Conservation (phyloP, 2,113 vertebrate species). For the Probosciger aterrimus region DNA sequence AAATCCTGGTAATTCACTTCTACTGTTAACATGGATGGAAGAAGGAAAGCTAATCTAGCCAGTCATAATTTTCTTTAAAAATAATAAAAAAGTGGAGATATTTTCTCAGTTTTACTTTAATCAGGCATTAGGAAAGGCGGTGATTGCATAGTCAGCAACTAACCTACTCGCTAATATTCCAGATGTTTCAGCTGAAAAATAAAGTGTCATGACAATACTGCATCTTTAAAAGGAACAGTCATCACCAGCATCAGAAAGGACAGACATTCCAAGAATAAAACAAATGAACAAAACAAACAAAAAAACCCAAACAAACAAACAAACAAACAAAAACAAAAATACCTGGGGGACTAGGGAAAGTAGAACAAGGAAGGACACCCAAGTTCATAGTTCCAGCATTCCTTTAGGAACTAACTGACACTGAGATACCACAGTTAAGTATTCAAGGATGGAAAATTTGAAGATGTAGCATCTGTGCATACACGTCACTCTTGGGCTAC, state of each 20-base stretch:
- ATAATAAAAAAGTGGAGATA: background rate
- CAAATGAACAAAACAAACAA: background rate
- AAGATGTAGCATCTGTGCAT: background rate
- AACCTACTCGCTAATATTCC: background rate
- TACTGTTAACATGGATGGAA: background rate
- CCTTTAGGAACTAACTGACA: background rate
- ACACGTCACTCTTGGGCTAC: background rate
- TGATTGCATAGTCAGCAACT: background rate
- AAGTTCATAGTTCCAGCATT: background rate
- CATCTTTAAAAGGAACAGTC: background rate
- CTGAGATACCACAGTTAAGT: background rate
- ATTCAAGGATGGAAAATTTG: background rate
- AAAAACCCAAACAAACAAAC: background rate
- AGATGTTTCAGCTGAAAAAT: background rate
- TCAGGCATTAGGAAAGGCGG: background rate
- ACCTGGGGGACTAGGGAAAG: background rate
- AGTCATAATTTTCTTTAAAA: background rate
- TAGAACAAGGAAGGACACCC: background rate
- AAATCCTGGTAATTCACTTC: background rate
- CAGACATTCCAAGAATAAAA: background rate
- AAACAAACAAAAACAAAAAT: background rate
- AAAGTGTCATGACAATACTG: background rate
- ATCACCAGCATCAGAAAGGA: background rate
- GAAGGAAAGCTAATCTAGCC: background rate
- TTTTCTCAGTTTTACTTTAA: background rate